These are phyloP conservation scores for Melitaea cinxia DNA, from an alignment of 1,140 invertebrate genomes.

Conservation along the genomic window DNA sequence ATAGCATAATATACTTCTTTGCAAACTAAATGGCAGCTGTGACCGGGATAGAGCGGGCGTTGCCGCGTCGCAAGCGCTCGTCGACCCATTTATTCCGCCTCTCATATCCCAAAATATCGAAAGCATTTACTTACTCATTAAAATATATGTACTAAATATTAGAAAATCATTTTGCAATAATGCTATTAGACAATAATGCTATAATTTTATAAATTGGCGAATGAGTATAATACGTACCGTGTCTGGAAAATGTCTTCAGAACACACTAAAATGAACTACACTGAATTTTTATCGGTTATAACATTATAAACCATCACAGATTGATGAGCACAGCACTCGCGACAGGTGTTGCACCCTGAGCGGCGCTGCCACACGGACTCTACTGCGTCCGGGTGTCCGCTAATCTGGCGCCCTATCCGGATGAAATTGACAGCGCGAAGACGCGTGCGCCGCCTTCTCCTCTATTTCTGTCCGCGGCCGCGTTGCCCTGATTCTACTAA, in stretches of 20 bases:
- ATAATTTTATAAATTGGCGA: not conserved
- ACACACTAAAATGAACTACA: conserved; percentile 23
- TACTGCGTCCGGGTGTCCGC: conserved; percentile 43
- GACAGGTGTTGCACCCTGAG: conserved; percentile 23
- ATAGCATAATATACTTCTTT: conserved; percentile 49
- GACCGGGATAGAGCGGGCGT: conserved; percentile 75
- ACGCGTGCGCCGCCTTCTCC: conserved; percentile 65
- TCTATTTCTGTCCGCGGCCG: conserved; percentile 78
- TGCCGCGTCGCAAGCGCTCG: conserved; percentile 63
- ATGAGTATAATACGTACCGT: conserved; percentile 27
- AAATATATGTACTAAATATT: conserved; percentile 23
- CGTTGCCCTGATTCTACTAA: conserved; percentile 80
- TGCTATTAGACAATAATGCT: not conserved
- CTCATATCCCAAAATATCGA: conserved; percentile 78
- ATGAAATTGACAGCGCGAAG: conserved; percentile 76
- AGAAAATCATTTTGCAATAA: conserved; percentile 10
- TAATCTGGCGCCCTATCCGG: conserved; percentile 76
- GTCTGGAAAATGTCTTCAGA: conserved; percentile 2
- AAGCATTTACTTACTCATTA: conserved; percentile 52
- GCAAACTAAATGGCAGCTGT: conserved; percentile 64
- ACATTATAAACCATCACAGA: conserved; percentile 11
- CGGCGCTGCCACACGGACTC: conserved; percentile 29
- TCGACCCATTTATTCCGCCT: conserved; percentile 74
- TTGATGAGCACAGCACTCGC: conserved; percentile 48
- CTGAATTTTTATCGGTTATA: conserved; percentile 27